Base-by-base conservation (phyloP, 2,888 invertebrate species). In the Scelioninae gen. 1 region DNA sequence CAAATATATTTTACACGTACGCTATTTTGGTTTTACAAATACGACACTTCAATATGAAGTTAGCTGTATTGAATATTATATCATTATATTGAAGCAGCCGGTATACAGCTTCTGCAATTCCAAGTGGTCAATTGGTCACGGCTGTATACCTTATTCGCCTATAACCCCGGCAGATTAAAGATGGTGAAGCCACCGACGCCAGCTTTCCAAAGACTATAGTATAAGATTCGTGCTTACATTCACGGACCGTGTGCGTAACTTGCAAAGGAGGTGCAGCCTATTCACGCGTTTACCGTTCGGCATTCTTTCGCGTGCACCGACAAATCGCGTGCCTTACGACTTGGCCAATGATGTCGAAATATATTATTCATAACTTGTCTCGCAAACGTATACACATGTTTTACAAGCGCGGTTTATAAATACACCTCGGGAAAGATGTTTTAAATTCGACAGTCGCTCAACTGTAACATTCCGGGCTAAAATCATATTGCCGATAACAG, bases 221-320 rank as follows among this genome's bases (percentile, higher is more conserved):
- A n/a, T n/a, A 15, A 9, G 45, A 4, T 38, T 38, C 38, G 38
- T 38, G 38, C 23, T 23, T 23, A 23, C 23, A 23, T 23, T 23
- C 23, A 23, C 38, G 68, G 53, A 60, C 56, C 63, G 13, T 51
- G 60, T 63, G 63, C 51, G 74, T 77, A 75, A 51, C 40, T 55
- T 13, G 66, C 62, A 58, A 69, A 69, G 58, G 32, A 71, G 69
- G 68, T 53, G 69, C 66, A 79, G 62, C 49, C 65, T 74, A 75
- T 79, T 74, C 78, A 79, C 56, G 66, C 71, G 66, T 83, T 80
- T 83, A 83, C 83, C 79, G 83, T 83, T 80, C 62, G 68, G 71
- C 80, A 81, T 75, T 81, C 80, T 76, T 83, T 78, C 53, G 71
- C 83, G 75, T 71, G 78, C 68, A 60, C 16, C 68, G 69, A 63